phyloP scores from a whole-genome alignment of 2,888 invertebrate genomes.

The Tiliacea aurago region DNA sequence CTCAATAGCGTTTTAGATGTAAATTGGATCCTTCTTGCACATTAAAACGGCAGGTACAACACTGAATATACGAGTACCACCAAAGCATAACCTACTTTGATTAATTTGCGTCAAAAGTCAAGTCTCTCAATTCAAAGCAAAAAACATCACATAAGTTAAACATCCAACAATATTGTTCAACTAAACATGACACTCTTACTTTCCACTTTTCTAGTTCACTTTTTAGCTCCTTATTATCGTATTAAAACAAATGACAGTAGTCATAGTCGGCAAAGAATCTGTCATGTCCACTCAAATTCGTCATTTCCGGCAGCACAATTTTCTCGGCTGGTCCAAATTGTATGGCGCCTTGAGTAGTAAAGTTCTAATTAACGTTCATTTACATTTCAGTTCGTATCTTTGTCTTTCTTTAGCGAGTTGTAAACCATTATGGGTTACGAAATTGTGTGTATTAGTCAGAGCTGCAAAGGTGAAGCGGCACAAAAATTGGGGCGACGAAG shows the following conservation, averaged over 20 bases:
- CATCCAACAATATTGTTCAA: not conserved
- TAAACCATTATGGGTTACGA: conserved; percentile 51
- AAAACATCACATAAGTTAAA: too few relatives aligned
- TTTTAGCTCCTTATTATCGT: conserved; percentile 30
- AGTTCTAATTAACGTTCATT: conserved; percentile 56
- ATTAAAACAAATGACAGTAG: conserved; percentile 19
- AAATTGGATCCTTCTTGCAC: not conserved
- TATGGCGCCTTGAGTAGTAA: conserved; percentile 36
- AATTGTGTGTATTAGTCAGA: conserved; percentile 44
- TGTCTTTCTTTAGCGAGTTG: conserved; percentile 55
- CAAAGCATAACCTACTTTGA: not conserved
- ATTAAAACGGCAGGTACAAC: not conserved
- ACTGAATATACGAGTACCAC: not conserved
- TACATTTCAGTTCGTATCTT: conserved; percentile 43
- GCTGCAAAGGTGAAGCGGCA: not conserved
- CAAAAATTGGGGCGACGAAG: not conserved
- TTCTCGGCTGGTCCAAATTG: conserved; percentile 27
- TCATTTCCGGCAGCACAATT: conserved; percentile 45
- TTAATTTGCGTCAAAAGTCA: not conserved
- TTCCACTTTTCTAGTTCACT: conserved; percentile 10
- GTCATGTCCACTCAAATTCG: conserved; percentile 41
- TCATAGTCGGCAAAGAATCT: conserved; percentile 26
- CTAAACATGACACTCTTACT: conserved; percentile 17
- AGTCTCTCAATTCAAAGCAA: too few relatives aligned
- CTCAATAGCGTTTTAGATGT: not conserved